Conservation (phyloP, 2,888 invertebrate species). For the Athetis lepigone region DNA sequence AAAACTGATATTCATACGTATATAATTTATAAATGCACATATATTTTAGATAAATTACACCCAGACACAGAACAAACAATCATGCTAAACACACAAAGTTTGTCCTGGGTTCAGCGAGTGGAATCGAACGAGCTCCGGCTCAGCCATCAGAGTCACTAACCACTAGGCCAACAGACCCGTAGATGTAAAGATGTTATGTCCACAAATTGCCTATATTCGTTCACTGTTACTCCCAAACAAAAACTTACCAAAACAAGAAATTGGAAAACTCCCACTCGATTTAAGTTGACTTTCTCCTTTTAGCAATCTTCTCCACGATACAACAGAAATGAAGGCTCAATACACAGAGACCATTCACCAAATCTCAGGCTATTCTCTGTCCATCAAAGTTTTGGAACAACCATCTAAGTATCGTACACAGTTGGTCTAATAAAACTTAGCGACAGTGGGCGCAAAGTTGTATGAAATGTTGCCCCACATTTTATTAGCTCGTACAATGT, state of each 20-base stretch:
- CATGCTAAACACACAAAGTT: no score
- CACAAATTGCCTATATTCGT: no score
- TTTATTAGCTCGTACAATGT: constrained; percentile 43
- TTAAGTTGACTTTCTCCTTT: background rate
- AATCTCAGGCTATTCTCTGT: constrained; percentile 36
- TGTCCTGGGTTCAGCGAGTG: no score
- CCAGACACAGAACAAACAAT: no score
- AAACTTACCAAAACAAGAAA: background rate
- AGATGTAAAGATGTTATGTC: no score
- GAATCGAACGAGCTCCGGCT: no score
- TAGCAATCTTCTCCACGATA: constrained; percentile 6
- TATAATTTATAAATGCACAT: no score
- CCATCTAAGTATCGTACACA: constrained; percentile 46
- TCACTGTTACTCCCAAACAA: background rate
- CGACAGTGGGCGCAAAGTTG: constrained; percentile 26
- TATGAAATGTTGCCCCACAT: constrained; percentile 37
- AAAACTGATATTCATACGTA: no score
- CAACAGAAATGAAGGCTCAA: constrained; percentile 6
- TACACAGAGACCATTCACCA: constrained; percentile 6
- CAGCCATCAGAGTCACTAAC: no score
- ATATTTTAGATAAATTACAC: no score
- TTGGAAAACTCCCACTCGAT: constrained; percentile 11
- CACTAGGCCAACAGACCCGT: no score
- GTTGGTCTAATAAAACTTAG: constrained; percentile 49
- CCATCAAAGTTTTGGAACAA: constrained; percentile 47